A percentile compares a stretch with the other conserved stretches of the same genome.
Conservation (phyloP, 2,888 invertebrate genomes). For the Stenchaetothrips biformis region DNA sequence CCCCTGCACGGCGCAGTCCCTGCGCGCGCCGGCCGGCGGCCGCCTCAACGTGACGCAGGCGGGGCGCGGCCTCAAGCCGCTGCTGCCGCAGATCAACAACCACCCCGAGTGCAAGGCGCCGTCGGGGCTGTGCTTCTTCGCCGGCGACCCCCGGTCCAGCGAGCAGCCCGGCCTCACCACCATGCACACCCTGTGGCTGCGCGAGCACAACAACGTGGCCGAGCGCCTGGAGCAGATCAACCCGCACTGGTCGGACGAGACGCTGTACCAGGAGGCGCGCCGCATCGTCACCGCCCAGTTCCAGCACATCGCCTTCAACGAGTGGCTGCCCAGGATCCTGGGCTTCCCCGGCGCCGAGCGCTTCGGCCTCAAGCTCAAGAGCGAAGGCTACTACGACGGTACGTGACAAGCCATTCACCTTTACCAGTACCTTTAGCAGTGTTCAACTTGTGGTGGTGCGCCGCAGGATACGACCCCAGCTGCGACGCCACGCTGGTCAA, state of each 20-base stretch:
- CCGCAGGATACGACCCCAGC: slow-evolving; percentile 45
- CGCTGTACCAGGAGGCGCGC: slow-evolving; percentile 43
- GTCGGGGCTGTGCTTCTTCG: slow-evolving; percentile 45
- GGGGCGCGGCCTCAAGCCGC: slow-evolving; percentile 43
- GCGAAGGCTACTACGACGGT: slow-evolving; percentile 47
- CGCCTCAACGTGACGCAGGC: slow-evolving; percentile 43
- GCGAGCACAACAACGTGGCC: slow-evolving; percentile 49
- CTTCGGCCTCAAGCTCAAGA: slow-evolving; percentile 48
- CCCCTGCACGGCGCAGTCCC: slow-evolving; percentile 45
- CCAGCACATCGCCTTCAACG: slow-evolving; percentile 45
- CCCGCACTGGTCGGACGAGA: slow-evolving; percentile 47
- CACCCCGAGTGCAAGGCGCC: slow-evolving; percentile 48
- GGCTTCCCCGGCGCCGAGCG: slow-evolving; percentile 48
- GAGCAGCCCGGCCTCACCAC: slow-evolving; percentile 50
- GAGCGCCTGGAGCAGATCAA: slow-evolving; percentile 44
- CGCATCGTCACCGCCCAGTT: slow-evolving; percentile 43
- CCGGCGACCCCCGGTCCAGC: slow-evolving; percentile 48
- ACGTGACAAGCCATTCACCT: slow-evolving; percentile 22
- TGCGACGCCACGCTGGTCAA: slow-evolving; percentile 52
- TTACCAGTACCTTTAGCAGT: neutral
- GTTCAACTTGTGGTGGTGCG: neutral
- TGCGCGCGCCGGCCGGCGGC: slow-evolving; percentile 46
- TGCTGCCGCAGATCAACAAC: slow-evolving; percentile 46
- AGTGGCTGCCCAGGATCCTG: slow-evolving; percentile 52
- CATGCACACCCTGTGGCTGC: slow-evolving; percentile 48